phyloP scores from a whole-genome alignment of 2,113 vertebrate genomes.

The Pavo muticus region DNA sequence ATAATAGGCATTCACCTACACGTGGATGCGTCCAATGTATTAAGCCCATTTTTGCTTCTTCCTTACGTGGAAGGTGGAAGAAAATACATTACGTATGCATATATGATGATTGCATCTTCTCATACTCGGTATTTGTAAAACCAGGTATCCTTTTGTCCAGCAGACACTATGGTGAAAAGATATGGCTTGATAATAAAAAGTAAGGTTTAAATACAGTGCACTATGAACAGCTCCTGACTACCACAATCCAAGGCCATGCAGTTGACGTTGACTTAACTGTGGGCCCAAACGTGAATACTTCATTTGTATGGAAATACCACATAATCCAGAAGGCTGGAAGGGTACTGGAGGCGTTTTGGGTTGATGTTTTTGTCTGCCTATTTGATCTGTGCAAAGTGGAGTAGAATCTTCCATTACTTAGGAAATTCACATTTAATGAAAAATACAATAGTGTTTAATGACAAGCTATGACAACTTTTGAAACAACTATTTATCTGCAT shows the following conservation, averaged over 20 bases:
- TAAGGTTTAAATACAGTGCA: neutral
- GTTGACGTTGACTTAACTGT: neutral
- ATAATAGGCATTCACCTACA: neutral
- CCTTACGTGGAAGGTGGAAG: neutral
- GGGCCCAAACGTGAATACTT: neutral
- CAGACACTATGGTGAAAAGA: neutral
- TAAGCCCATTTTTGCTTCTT: neutral
- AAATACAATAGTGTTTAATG: neutral
- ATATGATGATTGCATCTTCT: neutral
- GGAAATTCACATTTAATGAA: neutral
- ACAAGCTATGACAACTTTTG: neutral
- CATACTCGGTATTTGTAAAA: neutral
- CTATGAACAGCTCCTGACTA: neutral
- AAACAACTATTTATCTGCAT: slow-evolving; percentile 35
- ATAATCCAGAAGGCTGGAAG: neutral
- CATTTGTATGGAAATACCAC: neutral
- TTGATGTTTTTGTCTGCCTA: neutral
- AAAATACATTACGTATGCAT: neutral
- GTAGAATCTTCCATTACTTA: neutral
- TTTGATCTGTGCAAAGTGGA: neutral
- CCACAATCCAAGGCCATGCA: neutral
- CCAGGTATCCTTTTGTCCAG: neutral
- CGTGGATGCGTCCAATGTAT: accelerated
- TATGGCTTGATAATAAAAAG: neutral
- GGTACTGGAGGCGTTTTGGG: neutral